Evolutionary conservation across 2,888 invertebrate species (phyloP).

Genomic region (Hyalella azteca): DNA sequence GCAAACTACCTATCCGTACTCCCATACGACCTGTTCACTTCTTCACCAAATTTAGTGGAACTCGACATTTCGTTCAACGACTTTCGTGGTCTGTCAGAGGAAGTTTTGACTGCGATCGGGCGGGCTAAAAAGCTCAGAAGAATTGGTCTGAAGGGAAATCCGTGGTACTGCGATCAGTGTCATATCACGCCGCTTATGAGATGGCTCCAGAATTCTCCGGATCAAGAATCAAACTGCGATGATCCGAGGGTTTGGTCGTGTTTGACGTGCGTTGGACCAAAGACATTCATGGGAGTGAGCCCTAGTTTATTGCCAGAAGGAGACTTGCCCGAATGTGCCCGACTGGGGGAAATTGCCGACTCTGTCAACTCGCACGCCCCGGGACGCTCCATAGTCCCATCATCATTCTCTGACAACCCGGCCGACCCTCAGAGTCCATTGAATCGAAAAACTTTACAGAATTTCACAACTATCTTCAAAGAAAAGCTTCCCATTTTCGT

Average conservation of each 20-base stretch:
- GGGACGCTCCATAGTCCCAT: slow-evolving; percentile 20
- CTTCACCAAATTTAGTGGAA: slow-evolving; percentile 59
- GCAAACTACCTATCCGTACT: slow-evolving; percentile 60
- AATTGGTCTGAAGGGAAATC: slow-evolving; percentile 60
- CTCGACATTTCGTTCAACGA: slow-evolving; percentile 61
- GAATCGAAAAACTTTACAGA: neutral
- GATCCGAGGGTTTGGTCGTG: slow-evolving; percentile 52
- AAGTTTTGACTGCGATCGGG: slow-evolving; percentile 54
- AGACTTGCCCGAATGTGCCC: slow-evolving; percentile 46
- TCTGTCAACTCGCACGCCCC: slow-evolving; percentile 27
- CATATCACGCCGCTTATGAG: slow-evolving; percentile 60
- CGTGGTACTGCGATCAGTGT: slow-evolving; percentile 61
- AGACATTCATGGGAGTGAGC: slow-evolving; percentile 41
- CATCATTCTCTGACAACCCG: neutral
- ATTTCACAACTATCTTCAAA: slow-evolving; percentile 30
- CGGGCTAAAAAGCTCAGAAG: slow-evolving; percentile 54
- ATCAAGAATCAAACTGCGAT: slow-evolving; percentile 58
- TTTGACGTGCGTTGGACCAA: slow-evolving; percentile 45
- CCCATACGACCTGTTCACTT: slow-evolving; percentile 59
- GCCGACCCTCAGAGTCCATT: neutral
- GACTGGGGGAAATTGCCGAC: slow-evolving; percentile 23
- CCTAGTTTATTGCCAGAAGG: slow-evolving; percentile 45
- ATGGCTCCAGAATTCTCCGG: slow-evolving; percentile 59
- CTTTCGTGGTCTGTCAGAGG: slow-evolving; percentile 59
- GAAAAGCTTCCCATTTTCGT: slow-evolving; percentile 61